Evolutionary conservation across 2,113 vertebrate species (phyloP).

Genomic region (Pterocles orientalis): DNA sequence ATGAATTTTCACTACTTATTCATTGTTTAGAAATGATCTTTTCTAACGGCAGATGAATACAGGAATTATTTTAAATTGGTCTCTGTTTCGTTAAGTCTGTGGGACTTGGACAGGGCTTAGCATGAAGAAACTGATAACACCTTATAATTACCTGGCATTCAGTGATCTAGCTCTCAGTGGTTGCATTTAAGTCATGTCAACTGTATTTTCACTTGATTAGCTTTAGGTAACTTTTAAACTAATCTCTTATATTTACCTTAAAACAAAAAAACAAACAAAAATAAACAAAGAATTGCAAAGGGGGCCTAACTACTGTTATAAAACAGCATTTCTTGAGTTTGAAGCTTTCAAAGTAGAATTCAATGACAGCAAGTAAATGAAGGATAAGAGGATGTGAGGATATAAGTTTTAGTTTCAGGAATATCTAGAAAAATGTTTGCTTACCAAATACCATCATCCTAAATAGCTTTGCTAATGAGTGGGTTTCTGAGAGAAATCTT

Average conservation of each 20-base stretch:
- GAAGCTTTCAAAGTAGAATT: not conserved
- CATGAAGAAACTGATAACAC: not conserved
- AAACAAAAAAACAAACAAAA: not conserved
- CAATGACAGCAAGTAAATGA: not conserved
- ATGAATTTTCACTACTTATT: conserved; percentile 62
- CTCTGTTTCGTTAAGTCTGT: not conserved
- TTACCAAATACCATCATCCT: not conserved
- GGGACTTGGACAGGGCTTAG: not conserved
- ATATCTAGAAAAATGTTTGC: not conserved
- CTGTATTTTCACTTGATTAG: not conserved
- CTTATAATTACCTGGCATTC: not conserved
- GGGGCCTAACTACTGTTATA: not conserved
- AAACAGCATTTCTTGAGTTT: not conserved
- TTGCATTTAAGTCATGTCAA: not conserved
- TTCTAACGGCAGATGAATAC: conserved; percentile 34
- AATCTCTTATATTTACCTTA: not conserved
- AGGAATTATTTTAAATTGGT: not conserved
- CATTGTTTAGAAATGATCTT: conserved; percentile 23
- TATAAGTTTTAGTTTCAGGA: not conserved
- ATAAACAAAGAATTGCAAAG: not conserved
- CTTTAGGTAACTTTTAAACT: not conserved
- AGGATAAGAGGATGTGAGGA: not conserved
- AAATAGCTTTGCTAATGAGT: not conserved
- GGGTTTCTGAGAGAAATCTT: not conserved
- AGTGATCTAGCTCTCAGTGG: not conserved